phyloP scores from a whole-genome alignment of 2,113 vertebrate genomes.

The Bombycilla garrulus region DNA sequence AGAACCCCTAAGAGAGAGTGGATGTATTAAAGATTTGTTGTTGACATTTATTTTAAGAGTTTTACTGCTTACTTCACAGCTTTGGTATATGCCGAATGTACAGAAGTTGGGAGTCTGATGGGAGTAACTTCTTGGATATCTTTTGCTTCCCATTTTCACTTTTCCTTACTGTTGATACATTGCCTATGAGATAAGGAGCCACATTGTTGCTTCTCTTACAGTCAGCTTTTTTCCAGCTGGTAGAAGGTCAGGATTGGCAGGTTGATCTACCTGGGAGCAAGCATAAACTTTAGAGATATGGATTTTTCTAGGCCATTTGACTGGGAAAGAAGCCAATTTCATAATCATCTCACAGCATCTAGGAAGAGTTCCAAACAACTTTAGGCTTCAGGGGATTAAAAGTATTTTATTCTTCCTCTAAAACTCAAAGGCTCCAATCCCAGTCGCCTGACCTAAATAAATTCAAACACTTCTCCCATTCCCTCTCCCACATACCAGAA shows the following conservation, averaged over 20 bases:
- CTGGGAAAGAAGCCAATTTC: conserved; percentile 53
- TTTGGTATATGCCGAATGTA: rapidly evolving
- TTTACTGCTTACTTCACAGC: neutral
- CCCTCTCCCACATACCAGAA: neutral
- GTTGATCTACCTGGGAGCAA: conserved; percentile 50
- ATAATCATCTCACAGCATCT: conserved; percentile 31
- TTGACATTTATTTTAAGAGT: neutral
- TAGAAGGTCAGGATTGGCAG: conserved; percentile 55
- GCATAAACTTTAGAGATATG: conserved; percentile 37
- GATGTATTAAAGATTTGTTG: neutral
- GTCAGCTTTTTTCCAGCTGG: conserved; percentile 28
- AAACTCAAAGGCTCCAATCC: neutral
- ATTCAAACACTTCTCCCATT: neutral
- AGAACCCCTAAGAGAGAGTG: neutral
- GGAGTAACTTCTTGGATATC: neutral
- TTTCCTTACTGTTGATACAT: neutral
- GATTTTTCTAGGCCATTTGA: conserved; percentile 58
- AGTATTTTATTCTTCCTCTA: conserved; percentile 22
- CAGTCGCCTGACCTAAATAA: conserved; percentile 13
- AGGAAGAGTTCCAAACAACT: conserved; percentile 33
- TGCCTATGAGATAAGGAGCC: neutral
- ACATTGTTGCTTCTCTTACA: neutral
- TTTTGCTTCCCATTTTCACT: conserved; percentile 8
- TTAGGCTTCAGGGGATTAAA: conserved; percentile 35
- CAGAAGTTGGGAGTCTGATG: neutral